Conservation (phyloP, 92 coral and sea anemone genomes). For the Zoanthus sansibaricus region DNA sequence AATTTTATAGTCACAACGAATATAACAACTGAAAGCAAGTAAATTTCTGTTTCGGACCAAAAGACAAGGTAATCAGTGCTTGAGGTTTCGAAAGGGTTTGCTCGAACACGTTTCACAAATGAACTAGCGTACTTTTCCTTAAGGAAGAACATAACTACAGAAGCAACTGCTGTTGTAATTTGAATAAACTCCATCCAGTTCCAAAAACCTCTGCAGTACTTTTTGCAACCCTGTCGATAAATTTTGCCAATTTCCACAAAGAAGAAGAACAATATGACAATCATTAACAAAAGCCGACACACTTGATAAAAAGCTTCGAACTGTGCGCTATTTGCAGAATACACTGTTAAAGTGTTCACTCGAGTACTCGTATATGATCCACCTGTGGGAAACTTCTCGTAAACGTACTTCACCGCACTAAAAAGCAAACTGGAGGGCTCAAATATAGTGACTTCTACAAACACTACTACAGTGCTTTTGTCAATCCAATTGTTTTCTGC, state of each 20-base stretch:
- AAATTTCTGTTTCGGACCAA: slow-evolving; percentile 72
- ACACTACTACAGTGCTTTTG: slow-evolving; percentile 66
- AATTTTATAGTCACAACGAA: slow-evolving; percentile 75
- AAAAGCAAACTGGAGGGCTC: slow-evolving; percentile 77
- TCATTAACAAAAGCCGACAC: slow-evolving; percentile 72
- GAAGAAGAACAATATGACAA: slow-evolving; percentile 71
- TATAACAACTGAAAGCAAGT: slow-evolving; percentile 72
- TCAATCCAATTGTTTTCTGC: slow-evolving; percentile 74
- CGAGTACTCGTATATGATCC: slow-evolving; percentile 55
- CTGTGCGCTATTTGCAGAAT: slow-evolving; percentile 66
- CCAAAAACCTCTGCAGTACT: slow-evolving; percentile 72
- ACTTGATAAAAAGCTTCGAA: slow-evolving; percentile 60
- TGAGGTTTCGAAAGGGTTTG: slow-evolving; percentile 81
- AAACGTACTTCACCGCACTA: slow-evolving; percentile 68
- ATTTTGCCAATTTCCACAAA: slow-evolving; percentile 66
- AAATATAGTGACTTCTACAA: slow-evolving; percentile 81
- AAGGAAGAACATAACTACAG: slow-evolving; percentile 70
- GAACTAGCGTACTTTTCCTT: slow-evolving; percentile 72
- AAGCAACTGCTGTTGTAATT: slow-evolving; percentile 67
- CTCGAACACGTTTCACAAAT: slow-evolving; percentile 67
- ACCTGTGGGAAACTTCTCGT: slow-evolving; percentile 80
- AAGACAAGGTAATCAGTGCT: slow-evolving; percentile 75
- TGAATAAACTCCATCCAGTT: slow-evolving; percentile 79
- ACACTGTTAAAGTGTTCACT: slow-evolving; percentile 72
- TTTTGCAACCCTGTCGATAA: slow-evolving; percentile 44